Evolutionary conservation across 1,140 invertebrate species (phyloP), one percentile per base, ranked within the genome.

Genomic region (Himalopsyche phryganea): DNA sequence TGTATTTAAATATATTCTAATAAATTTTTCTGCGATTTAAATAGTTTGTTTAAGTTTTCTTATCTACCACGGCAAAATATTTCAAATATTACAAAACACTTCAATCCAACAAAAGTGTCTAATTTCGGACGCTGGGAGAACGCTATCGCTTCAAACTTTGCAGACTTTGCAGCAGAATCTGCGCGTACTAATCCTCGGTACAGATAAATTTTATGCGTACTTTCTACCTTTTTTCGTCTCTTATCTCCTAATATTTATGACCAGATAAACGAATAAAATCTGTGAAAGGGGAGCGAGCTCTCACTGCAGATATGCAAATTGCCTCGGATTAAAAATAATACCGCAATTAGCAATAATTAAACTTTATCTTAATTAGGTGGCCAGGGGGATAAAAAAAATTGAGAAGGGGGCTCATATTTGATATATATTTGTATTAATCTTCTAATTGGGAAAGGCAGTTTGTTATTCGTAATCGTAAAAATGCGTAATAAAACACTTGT

Each of bases 301-400:
- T 19, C 51, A 41, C 44, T 47, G 57, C 52, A 51, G 61, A 64
- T 64, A 64, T 64, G 61, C 61, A 60, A 64, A 64, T 60, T 36
- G 42, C 44, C 1, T 13, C 20, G 63, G 63, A 65, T 65, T 61
- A 65, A 65, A 65, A 65, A 61, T 61, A 65, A 65, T 60, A 65
- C 63, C 63, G 52, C 63, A 65, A 65, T 65, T 65, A 65, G 59
- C 63, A 55, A 65, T 65, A 65, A 58, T 65, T 65, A 65, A 65
- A 65, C 58, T 65, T 61, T 65, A 65, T 65, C 63, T 65, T 65
- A 65, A 65, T 61, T 65, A 61, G 53, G 44, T 60, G 52, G 18
- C 14, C 46, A 32, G 4, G 4, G 11, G 3, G 23, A 28, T 9
- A 28, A 28, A 28, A 28, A 28, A 28, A 28, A 45, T 14, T 47